phyloP scores from a whole-genome alignment of 2,113 vertebrate species.

The Hippoglossus stenolepis region DNA sequence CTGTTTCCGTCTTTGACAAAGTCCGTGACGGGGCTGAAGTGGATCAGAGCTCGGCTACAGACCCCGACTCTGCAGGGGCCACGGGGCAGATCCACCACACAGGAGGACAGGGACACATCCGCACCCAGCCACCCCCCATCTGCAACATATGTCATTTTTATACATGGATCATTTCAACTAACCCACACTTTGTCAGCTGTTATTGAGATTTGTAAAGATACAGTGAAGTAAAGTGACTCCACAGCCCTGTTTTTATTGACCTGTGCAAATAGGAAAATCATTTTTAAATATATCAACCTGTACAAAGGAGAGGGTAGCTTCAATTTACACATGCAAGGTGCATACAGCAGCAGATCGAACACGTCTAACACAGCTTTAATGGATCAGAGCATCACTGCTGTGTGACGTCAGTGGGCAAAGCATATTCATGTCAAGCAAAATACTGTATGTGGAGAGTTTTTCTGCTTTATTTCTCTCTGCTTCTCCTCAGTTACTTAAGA shows the following conservation, averaged over 20 bases:
- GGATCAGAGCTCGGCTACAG: conserved; percentile 81
- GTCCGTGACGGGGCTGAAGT: conserved; percentile 86
- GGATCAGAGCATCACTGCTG: background rate
- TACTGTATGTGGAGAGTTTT: too few relatives aligned
- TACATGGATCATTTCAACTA: too few relatives aligned
- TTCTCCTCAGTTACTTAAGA: too few relatives aligned
- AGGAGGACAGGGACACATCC: conserved; percentile 90
- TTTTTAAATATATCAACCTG: too few relatives aligned
- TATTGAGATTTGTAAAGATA: too few relatives aligned
- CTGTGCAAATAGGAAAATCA: background rate
- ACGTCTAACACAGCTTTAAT: background rate
- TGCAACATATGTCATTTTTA: conserved; percentile 24
- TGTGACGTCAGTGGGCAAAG: too few relatives aligned
- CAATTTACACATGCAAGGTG: too few relatives aligned
- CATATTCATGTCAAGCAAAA: too few relatives aligned
- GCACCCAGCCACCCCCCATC: conserved; percentile 71
- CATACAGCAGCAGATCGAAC: background rate
- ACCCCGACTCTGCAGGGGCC: conserved; percentile 78
- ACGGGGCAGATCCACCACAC: conserved; percentile 83
- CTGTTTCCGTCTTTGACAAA: conserved; percentile 86
- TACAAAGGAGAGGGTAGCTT: too few relatives aligned
- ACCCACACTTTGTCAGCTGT: too few relatives aligned
- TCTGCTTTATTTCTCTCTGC: too few relatives aligned
- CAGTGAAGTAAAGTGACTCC: too few relatives aligned
- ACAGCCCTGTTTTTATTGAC: background rate